Evolutionary conservation across 92 coral and sea anemone species (phyloP), one percentile per base, ranked within the genome.

Genomic region (Galaxea fascicularis): DNA sequence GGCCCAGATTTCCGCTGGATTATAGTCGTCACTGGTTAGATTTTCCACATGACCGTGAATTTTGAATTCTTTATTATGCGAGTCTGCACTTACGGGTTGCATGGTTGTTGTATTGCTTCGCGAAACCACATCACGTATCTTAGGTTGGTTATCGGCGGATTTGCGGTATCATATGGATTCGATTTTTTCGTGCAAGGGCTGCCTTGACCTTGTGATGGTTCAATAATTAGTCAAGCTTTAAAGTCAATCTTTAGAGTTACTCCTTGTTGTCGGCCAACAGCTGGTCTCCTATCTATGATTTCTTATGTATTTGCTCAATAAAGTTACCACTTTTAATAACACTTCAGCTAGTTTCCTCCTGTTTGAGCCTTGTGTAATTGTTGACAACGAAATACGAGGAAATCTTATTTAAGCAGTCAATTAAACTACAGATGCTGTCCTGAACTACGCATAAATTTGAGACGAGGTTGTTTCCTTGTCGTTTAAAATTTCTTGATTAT

Each of bases 81-180:
- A 35, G 72, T 63, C 26, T 45, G 44, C 44, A 77, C 39, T 71
- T 77, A 59, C 57, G 82, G 54, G 21, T 76, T 57, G 76, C 76
- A 47, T 20, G 47, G 39, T 35, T 35, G 13, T 41, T 41, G 18
- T 69, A 41, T 20, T 56, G 66, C 66, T 39, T 75, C 56, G 41
- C 7, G 28, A 31, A 75, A 21, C 30, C 54, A 16, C 1, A 31
- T 8, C 20, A 21, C 17, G 30, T 12, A 39, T 56, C 30, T n/a
- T 17, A 39, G 79, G 18, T 28, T 29, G 25, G 14, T 9, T 39
- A n/a, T 74, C 15, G 31, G 11, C 15, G 10, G 4, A 18, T 51
- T 20, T 29, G 8, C 18, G 49, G 14, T 15, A 31, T 27, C 53
- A 29, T 20, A 20, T 44, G 7, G 28, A 44, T 41, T 76, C 57